Evolutionary conservation across 1,140 invertebrate genomes (phyloP), one percentile per base, ranked within the genome.

Genomic region (Lucilia sericata): DNA sequence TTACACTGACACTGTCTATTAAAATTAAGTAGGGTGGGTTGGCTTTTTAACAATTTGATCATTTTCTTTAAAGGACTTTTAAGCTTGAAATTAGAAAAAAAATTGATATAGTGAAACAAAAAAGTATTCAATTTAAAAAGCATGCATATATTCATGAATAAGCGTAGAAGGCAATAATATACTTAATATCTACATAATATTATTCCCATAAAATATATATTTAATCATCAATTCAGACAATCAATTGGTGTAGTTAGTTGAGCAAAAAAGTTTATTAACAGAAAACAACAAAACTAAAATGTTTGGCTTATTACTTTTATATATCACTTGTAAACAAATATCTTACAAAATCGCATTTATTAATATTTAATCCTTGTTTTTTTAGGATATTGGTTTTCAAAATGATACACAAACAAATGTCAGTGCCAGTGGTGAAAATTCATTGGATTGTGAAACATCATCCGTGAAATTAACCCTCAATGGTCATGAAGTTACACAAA

Each of bases 371-470:
- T 12, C 36, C 17, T 65, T 25, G 14, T 21, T 12, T 85, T 88
- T 87, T 14, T 85, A 95, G 94, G 94, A 95, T 87, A 93, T 95
- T 74, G 94, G 96, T 81, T 96, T 94, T 89, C 94, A 95, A 87
- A 95, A 95, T 84, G 95, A 96, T 0, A 95, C 94, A 88, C 94
- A 94, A 88, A 92, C 94, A 86, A 93, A 93, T 86, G 93, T 92
- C 78, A 93, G 92, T 80, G 76, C 76, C 76, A 80, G 76, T 25
- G 76, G 76, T 51, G 76, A 80, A 49, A 47, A 47, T 21, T 80
- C 85, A 93, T 93, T 87, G 90, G 92, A 36, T 75, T 82, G 47
- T 17, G 93, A 94, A 81, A 42, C 51, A 36, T 34, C 65, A 21
- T 70, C 34, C 13, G 75, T 70, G n/a, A 82, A 60, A 55, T 60